Percentiles rank a stretch among this genome's conserved stretches.
These are phyloP conservation scores for Rhopalosiphum nymphaeae DNA, from an alignment of 2,888 invertebrate species.

Conservation along the genomic window DNA sequence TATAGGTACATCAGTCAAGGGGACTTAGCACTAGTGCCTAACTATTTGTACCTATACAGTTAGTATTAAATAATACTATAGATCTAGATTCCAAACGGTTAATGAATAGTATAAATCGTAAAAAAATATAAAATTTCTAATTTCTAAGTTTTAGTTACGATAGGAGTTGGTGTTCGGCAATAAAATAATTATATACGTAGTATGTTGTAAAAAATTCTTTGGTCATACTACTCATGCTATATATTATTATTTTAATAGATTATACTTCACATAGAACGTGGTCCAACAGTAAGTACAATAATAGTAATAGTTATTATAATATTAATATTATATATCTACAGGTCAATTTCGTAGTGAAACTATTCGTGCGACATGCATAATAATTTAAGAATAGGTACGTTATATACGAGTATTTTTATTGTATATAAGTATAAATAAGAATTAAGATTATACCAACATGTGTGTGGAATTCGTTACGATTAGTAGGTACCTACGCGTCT, in stretches of 20 bases:
- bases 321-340: not conserved
- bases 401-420: not conserved
- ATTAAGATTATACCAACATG: too few species aligned
- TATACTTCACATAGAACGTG: not conserved
- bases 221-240: too few species aligned
- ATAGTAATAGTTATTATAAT: not conserved
- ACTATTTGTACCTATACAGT: too few species aligned
- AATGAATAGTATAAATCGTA: too few species aligned
- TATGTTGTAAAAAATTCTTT: not conserved
- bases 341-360: not conserved
- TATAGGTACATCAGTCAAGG: too few species aligned
- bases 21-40: too few species aligned
- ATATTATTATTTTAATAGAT: not conserved
- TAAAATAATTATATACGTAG: not conserved
- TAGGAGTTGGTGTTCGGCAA: not conserved
- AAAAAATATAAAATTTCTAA: too few species aligned
- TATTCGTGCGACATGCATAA: not conserved
- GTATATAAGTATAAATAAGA: not conserved
- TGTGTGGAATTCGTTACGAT: not conserved
- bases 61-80: too few species aligned
- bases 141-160: too few species aligned
- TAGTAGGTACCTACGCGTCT: not conserved
- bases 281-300: not conserved
- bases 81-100: too few species aligned
- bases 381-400: not conserved